Evolutionary conservation across 2,113 vertebrate genomes (phyloP), one percentile per base, ranked within the genome.

Genomic region (Hydrolagus affinis): DNA sequence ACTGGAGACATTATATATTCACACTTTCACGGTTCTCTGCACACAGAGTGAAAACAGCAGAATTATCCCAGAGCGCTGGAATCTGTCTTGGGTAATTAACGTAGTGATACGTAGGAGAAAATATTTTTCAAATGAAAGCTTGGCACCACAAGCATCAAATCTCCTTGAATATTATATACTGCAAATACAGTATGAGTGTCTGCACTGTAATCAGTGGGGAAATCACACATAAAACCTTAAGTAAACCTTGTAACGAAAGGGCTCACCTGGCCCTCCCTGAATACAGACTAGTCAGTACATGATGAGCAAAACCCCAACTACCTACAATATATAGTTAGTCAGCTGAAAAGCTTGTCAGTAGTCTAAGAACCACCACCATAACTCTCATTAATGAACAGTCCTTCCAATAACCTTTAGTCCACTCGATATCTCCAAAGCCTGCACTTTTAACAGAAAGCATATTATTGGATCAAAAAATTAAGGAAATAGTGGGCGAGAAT

Each of bases 1-100:
- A 74, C 72, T 19, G 11, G 72, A 74, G 72, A 74, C 72, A 17
- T 56, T 74, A 74, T 74, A 8, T 74, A 74, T 74, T 74, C 72
- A 74, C 15, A 74, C 17, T 32, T 74, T 19, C 21, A 15, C 72
- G 32, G 30, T 14, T 74, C 30, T 74, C 30, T 44, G 44, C 72
- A 74, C 44, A 44, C 30, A 74, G 71, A 73, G 71, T 73, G 71
- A 73, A 25, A 6, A 74, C 28, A 74, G 32, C 30, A 75, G 17
- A 19, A 17, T 75, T 75, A 75, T 21, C 56, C 73, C 11, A 21
- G 17, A 21, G 73, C 56, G 17, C 32, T 56, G 73, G 32, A 19
- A 75, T 56, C 32, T 56, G 73, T 56, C 73, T 75, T 9, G 32
- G 30, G 17, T 75, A 56, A 56, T 56, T 75, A 75, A 75, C 56